Percentiles rank a stretch among this genome's conserved stretches.
These are phyloP conservation scores for Ferdinandea cuprea DNA, from an alignment of 2,888 invertebrate genomes.

Conservation along the genomic window DNA sequence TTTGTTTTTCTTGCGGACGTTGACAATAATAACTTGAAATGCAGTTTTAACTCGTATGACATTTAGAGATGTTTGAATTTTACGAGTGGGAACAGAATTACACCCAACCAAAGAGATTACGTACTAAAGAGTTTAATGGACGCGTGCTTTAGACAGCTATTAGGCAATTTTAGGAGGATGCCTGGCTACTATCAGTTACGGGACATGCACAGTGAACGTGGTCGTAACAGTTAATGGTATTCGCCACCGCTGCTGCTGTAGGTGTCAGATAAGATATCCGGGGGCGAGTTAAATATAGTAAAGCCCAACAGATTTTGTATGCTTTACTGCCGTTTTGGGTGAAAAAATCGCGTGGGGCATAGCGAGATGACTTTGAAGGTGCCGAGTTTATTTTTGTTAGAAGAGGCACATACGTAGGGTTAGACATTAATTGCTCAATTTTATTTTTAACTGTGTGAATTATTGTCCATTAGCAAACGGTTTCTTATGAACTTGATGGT, in stretches of 20 bases:
- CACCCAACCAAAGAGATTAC: slow-evolving; percentile 30
- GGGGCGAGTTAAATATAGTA: slow-evolving; percentile 6
- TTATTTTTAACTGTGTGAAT: too few relatives aligned
- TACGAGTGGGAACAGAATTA: slow-evolving; percentile 48
- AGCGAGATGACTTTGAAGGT: too few relatives aligned
- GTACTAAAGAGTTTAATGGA: slow-evolving; percentile 50
- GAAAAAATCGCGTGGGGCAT: not conserved
- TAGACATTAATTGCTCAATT: too few relatives aligned
- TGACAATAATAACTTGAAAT: slow-evolving; percentile 45
- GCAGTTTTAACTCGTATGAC: slow-evolving; percentile 55
- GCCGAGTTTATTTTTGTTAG: too few relatives aligned
- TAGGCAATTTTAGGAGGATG: slow-evolving; percentile 1
- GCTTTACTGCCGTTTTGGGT: slow-evolving; percentile 12
- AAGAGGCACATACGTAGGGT: too few relatives aligned
- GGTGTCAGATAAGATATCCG: slow-evolving; percentile 35
- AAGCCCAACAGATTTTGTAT: slow-evolving; percentile 24
- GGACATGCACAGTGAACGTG: slow-evolving; percentile 35
- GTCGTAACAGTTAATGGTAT: slow-evolving; percentile 45
- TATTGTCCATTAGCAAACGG: too few relatives aligned
- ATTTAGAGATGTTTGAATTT: slow-evolving; percentile 44
- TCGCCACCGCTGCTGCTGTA: slow-evolving; percentile 12
- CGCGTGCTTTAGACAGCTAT: slow-evolving; percentile 5
- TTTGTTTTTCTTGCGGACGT: not conserved
- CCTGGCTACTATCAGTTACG: slow-evolving; percentile 30
- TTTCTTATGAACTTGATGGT: too few relatives aligned